phyloP scores from a whole-genome alignment of 2,113 vertebrate genomes.

The Takifugu flavidus region DNA sequence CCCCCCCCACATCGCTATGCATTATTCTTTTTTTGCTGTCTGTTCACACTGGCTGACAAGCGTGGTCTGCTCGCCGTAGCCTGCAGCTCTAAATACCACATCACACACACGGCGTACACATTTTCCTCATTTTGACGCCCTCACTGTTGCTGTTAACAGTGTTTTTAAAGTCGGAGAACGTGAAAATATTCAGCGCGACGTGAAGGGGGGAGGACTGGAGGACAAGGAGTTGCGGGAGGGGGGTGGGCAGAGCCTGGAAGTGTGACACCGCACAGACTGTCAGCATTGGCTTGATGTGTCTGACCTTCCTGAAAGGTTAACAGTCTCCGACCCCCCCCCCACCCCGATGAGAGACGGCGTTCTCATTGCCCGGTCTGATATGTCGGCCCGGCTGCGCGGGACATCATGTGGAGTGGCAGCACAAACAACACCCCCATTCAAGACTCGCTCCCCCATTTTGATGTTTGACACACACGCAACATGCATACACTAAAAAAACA shows the following conservation, averaged over 20 bases:
- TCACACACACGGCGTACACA: slow-evolving; percentile 35
- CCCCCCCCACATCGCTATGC: slow-evolving; percentile 55
- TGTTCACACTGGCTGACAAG: slow-evolving; percentile 47
- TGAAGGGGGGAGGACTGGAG: neutral
- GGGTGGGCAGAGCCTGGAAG: neutral
- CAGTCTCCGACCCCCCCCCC: slow-evolving; percentile 27
- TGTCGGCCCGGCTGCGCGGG: slow-evolving; percentile 22
- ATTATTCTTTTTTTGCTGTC: slow-evolving; percentile 60
- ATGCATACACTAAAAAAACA: slow-evolving; percentile 7
- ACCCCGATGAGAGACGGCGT: slow-evolving; percentile 50
- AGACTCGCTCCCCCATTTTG: slow-evolving; percentile 29
- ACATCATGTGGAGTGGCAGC: slow-evolving; percentile 45
- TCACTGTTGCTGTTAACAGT: slow-evolving; percentile 49
- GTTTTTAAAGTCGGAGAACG: slow-evolving; percentile 52
- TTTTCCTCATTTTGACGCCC: slow-evolving; percentile 28
- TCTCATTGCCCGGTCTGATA: slow-evolving; percentile 33
- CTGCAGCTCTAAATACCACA: slow-evolving; percentile 47
- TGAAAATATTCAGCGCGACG: slow-evolving; percentile 59
- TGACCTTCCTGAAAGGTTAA: slow-evolving; percentile 64
- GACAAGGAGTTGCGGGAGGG: neutral
- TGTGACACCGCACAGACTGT: slow-evolving; percentile 26
- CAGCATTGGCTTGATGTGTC: slow-evolving; percentile 28
- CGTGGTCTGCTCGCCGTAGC: slow-evolving; percentile 38
- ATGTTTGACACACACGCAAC: slow-evolving; percentile 24
- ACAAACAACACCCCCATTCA: slow-evolving; percentile 34